phyloP scores from a whole-genome alignment of 2,113 vertebrate genomes.

The Dromiciops gliroides region DNA sequence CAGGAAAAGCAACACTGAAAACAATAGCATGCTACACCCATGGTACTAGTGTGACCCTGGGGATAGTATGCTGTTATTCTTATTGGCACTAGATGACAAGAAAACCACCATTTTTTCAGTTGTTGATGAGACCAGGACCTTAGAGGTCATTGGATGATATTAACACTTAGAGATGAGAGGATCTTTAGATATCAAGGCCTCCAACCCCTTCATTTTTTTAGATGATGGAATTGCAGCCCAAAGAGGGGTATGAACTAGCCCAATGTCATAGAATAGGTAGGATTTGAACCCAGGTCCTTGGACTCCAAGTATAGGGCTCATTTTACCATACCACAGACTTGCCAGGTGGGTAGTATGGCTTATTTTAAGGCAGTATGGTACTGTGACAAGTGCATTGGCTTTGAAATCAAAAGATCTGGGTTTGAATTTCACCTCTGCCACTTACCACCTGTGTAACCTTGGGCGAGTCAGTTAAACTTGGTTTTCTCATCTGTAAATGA shows the following conservation, averaged over 20 bases:
- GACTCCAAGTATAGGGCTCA: not conserved
- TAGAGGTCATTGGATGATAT: not conserved
- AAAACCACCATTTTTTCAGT: not conserved
- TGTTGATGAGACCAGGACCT: not conserved
- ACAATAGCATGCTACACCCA: not conserved
- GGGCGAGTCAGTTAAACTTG: not conserved
- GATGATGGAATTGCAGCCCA: not conserved
- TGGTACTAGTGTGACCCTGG: not conserved
- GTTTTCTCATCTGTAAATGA: not conserved
- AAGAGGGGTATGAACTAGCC: not conserved
- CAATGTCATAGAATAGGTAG: not conserved
- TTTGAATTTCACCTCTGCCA: not conserved
- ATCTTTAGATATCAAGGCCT: not conserved
- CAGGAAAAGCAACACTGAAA: not conserved
- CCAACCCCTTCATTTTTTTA: not conserved
- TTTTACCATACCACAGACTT: not conserved
- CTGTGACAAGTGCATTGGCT: not conserved
- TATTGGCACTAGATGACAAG: not conserved
- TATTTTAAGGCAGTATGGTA: not conserved
- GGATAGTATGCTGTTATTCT: not conserved
- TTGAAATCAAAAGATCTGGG: not conserved
- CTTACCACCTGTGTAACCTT: not conserved
- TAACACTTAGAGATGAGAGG: not conserved
- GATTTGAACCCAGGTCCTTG: not conserved
- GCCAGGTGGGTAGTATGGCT: not conserved